These are phyloP conservation scores for Piscicola geometra DNA, from an alignment of 2,888 invertebrate genomes.

Conservation along the genomic window DNA sequence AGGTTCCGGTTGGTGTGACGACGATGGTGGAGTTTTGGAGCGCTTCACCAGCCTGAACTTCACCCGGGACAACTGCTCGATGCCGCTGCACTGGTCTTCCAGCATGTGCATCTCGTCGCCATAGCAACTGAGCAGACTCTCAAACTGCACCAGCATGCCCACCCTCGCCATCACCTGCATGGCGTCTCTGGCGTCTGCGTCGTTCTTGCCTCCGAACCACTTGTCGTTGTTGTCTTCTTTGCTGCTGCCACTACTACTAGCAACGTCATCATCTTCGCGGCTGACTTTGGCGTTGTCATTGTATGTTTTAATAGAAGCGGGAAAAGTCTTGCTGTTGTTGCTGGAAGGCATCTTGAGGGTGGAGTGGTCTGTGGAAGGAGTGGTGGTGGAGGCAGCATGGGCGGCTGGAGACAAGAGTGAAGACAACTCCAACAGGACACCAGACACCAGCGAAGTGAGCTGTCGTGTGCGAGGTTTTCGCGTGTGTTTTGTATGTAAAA, in stretches of 20 bases:
- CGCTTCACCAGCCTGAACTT: conserved; percentile 68
- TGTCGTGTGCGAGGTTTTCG: no score
- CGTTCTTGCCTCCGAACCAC: background rate
- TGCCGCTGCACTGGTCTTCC: conserved; percentile 89
- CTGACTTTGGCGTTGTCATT: background rate
- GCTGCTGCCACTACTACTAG: background rate
- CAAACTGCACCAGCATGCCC: conserved; percentile 79
- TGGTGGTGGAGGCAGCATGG: no score
- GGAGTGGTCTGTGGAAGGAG: background rate
- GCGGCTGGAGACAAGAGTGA: background rate
- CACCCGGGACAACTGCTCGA: conserved; percentile 81
- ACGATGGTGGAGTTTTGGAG: no score
- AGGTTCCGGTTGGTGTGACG: no score
- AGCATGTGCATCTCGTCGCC: conserved; percentile 82
- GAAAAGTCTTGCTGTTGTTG: no score
- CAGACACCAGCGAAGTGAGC: conserved; percentile 1
- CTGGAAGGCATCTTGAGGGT: no score
- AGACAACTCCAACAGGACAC: background rate
- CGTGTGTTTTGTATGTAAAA: no score
- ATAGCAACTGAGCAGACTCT: conserved; percentile 80
- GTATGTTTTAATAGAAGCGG: no score
- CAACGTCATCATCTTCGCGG: background rate
- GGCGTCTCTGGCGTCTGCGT: conserved; percentile 59
- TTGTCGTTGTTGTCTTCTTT: background rate
- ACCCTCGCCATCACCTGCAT: conserved; percentile 69